phyloP scores from a whole-genome alignment of 2,797 vertebrate species.

The Agapornis canus region DNA sequence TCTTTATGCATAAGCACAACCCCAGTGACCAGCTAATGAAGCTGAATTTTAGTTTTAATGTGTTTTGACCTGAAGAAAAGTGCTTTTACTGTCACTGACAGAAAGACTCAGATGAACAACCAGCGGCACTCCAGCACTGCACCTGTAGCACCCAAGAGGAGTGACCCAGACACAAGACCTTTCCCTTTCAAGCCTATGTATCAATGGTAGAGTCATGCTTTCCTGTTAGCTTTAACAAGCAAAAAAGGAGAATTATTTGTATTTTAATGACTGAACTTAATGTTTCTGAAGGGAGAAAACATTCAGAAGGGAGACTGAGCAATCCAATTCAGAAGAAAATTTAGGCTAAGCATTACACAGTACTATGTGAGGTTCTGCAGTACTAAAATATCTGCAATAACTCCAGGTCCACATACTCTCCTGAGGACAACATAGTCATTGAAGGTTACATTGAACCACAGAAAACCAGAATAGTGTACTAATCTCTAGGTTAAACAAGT shows the following conservation, averaged over 20 bases:
- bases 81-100: not conserved
- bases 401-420: not conserved
- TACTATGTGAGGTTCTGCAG: not conserved
- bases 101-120: not conserved
- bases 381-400: not conserved
- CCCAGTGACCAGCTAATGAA: not conserved
- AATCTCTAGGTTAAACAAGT: not conserved
- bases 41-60: not conserved
- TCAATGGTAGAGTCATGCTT: not conserved
- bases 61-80: not conserved
- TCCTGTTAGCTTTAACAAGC: not conserved
- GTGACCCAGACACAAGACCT: not conserved
- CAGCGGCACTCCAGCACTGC: not conserved
- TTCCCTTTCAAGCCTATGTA: not conserved
- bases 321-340: not conserved
- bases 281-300: not conserved
- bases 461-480: not conserved
- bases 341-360: not conserved
- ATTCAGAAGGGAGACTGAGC: not conserved
- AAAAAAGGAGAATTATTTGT: not conserved
- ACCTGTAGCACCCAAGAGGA: not conserved
- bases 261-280: not conserved
- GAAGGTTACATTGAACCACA: not conserved
- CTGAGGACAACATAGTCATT: not conserved
- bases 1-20: not conserved